Evolutionary conservation across 2,888 invertebrate species (phyloP).

Genomic region (Parapristionchus giblindavisi): DNA sequence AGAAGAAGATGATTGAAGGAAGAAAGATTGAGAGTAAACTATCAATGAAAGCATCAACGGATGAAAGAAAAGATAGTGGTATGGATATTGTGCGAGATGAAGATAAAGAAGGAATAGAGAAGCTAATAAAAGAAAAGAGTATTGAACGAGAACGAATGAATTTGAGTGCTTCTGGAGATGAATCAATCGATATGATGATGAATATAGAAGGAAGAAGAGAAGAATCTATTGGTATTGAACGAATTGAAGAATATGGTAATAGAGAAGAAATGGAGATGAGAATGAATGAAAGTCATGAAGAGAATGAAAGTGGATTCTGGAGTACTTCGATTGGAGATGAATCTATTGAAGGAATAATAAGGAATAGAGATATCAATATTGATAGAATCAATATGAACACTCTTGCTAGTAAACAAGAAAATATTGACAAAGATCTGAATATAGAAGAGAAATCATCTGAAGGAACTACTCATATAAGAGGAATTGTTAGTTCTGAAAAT

Average conservation of each 20-base stretch:
- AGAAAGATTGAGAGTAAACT: neutral
- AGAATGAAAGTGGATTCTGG: constrained; percentile 38
- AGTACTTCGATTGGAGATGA: constrained; percentile 31
- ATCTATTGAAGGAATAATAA: neutral
- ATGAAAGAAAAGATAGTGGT: neutral
- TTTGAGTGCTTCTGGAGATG: neutral
- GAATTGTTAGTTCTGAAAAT: neutral
- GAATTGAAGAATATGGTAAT: neutral
- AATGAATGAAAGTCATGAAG: constrained; percentile 10
- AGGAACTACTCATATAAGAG: neutral
- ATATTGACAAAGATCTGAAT: neutral
- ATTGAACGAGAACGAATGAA: neutral
- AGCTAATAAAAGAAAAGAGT: neutral
- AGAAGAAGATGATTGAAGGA: constrained; percentile 6
- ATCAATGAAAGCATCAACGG: neutral
- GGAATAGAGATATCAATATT: neutral
- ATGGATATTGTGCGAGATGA: constrained; percentile 10
- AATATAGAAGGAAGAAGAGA: constrained; percentile 4
- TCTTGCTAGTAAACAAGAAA: neutral
- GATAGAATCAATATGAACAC: neutral
- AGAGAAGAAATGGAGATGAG: constrained; percentile 6
- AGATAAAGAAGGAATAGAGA: constrained; percentile 23
- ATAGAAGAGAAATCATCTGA: neutral
- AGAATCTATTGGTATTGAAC: neutral
- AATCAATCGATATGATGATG: neutral